Percentiles rank a stretch among this genome's conserved stretches.
Evolutionary conservation across 2,888 invertebrate species (phyloP).

Genomic region (Enchytraeus crypticus): DNA sequence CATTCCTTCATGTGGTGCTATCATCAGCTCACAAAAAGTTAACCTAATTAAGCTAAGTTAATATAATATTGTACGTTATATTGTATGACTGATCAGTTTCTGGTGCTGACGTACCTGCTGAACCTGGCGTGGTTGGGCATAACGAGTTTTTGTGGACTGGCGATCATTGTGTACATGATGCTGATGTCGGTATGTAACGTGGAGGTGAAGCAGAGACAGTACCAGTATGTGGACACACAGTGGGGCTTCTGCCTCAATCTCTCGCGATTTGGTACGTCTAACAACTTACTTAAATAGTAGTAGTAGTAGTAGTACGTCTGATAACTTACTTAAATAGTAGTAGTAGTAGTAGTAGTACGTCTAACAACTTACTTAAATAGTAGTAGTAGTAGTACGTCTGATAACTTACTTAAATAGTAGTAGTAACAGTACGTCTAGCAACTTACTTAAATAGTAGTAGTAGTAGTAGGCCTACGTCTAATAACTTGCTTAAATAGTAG

Average conservation of each 20-base stretch:
- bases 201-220: slow-evolving; percentile 30
- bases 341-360: too few species aligned
- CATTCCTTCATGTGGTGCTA: too few species aligned
- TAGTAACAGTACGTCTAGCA: too few species aligned
- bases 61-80: too few species aligned
- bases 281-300: neutral
- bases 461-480: too few species aligned
- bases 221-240: slow-evolving; percentile 26
- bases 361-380: neutral
- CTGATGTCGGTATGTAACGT: slow-evolving; percentile 37
- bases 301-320: neutral
- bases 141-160: slow-evolving; percentile 34
- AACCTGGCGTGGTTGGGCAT: slow-evolving; percentile 43
- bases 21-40: too few species aligned
- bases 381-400: neutral
- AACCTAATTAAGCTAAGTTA: too few species aligned
- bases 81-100: too few species aligned
- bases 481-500: too few species aligned
- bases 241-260: slow-evolving; percentile 40
- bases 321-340: neutral
- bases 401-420: neutral
- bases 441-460: too few species aligned
- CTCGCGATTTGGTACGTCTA: slow-evolving; percentile 40
- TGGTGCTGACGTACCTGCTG: slow-evolving; percentile 40
- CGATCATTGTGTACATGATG: slow-evolving; percentile 40